Base-by-base conservation (phyloP, 2,797 vertebrate species). In the Leucoraja ocellata region DNA sequence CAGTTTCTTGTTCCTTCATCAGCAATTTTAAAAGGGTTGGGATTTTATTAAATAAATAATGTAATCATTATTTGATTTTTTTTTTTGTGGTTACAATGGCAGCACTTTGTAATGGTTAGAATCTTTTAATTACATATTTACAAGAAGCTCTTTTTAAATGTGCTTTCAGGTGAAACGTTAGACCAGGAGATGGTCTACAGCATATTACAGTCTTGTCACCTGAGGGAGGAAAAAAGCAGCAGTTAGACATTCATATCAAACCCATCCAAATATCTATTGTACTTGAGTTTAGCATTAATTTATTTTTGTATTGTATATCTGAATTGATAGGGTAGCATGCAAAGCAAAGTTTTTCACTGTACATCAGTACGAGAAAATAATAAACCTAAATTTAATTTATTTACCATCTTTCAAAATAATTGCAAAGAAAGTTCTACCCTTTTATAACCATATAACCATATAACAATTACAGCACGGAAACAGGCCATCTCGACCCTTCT, bases 81-180 rank as follows among this genome's bases (percentile, higher is more conserved):
- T n/a, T n/a, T 32, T 21, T 36, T 88, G 18, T 76, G 23, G 68
- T 76, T 76, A 11, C 39, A 46, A 74, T 92, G 9, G 39, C 58
- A 71, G 18, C n/a, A 71, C 39, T 92, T 54, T 71, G n/a, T 74
- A 92, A 58, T 46, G 74, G 11, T 74, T 74, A 76, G 39, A 71
- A 32, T 90, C 68, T 28, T 2, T 23, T 39, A 73, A 92, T 28
- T 54, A 92, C 21, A 92, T 25, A 91, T 91, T 91, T 91, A 91
- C 88, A 76, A 92, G 36, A 76, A 92, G 39, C 39, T 18, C 90
- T 74, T 92, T 46, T 74, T 28, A n/a, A 3, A 46, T 92, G 25
- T 92, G 21, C 68, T 54, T 25, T n/a, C 39, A 46, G 71, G 23
- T 73, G 32, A n/a, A 25, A 18, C 21, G 36, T 74, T 25, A 76